Percentiles rank a stretch among this genome's conserved stretches.
Evolutionary conservation across 2,888 invertebrate species (phyloP).

Genomic region (Galerucella nymphaeae): DNA sequence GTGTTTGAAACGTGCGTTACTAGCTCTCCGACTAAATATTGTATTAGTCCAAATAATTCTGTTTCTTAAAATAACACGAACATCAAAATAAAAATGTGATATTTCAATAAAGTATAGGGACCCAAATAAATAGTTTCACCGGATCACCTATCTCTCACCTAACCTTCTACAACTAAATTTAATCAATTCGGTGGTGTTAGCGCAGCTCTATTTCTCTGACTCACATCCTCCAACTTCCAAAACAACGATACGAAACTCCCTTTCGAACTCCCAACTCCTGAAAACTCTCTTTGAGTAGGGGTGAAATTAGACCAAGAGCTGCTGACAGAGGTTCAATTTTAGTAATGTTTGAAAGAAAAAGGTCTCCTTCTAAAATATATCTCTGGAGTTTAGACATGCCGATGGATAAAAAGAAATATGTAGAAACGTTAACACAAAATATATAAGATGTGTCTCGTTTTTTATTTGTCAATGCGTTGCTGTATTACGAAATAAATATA

Average conservation of each 20-base stretch:
- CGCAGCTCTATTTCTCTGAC: slow-evolving; percentile 14
- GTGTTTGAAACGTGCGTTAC: too few relatives aligned
- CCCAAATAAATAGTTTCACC: slow-evolving; percentile 2
- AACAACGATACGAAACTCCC: slow-evolving; percentile 22
- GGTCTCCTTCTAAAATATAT: not conserved
- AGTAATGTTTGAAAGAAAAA: slow-evolving; percentile 1
- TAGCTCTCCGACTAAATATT: too few relatives aligned
- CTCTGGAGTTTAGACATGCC: not conserved
- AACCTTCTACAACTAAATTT: slow-evolving; percentile 29
- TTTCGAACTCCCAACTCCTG: slow-evolving; percentile 7
- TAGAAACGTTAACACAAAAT: too few relatives aligned
- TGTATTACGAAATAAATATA: too few relatives aligned
- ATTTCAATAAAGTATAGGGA: not conserved
- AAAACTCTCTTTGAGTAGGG: slow-evolving; percentile 1
- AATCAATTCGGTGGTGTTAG: slow-evolving; percentile 31
- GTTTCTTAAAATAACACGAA: too few relatives aligned
- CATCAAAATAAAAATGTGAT: not conserved
- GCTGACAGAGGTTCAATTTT: not conserved
- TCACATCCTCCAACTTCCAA: slow-evolving; percentile 23
- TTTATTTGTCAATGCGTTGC: too few relatives aligned
- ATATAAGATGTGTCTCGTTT: too few relatives aligned
- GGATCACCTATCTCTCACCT: slow-evolving; percentile 17
- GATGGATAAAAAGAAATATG: not conserved
- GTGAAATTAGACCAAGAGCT: slow-evolving; percentile 11
- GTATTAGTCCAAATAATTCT: too few relatives aligned